Evolutionary conservation across 1,140 invertebrate species (phyloP).

Genomic region (Drosophila sucinea): DNA sequence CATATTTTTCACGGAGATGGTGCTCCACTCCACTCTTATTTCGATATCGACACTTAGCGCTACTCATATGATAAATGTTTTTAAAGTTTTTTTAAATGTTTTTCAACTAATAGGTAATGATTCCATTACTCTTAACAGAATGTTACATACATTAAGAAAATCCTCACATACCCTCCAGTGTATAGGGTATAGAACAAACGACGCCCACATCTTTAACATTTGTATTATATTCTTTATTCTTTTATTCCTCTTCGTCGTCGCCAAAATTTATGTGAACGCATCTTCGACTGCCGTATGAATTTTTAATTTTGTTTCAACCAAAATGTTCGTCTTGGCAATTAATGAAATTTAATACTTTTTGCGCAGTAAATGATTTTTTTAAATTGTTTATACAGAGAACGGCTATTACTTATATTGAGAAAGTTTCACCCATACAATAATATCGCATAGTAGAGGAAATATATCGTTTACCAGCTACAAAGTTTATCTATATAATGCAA

Average conservation of each 20-base stretch:
- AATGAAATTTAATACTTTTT: conserved; percentile 82
- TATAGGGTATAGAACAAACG: conserved; percentile 19
- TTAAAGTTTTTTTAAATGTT: no score
- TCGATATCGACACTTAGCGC: no score
- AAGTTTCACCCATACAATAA: conserved; percentile 16
- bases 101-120: no score
- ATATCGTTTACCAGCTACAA: no score
- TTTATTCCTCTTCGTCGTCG: conserved; percentile 30
- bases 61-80: no score
- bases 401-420: conserved; percentile 7
- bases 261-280: conserved; percentile 76
- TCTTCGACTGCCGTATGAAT: conserved; percentile 73
- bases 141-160: neutral
- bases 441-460: neutral
- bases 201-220: conserved; percentile 63
- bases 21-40: no score
- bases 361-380: conserved; percentile 48
- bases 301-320: conserved; percentile 65
- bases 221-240: conserved; percentile 32
- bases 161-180: neutral
- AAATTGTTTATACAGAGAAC: conserved; percentile 1
- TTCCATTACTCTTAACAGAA: neutral
- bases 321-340: conserved; percentile 55
- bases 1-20: no score
- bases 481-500: no score